Evolutionary conservation across 2,113 vertebrate genomes (phyloP).

Genomic region (Castor canadensis): DNA sequence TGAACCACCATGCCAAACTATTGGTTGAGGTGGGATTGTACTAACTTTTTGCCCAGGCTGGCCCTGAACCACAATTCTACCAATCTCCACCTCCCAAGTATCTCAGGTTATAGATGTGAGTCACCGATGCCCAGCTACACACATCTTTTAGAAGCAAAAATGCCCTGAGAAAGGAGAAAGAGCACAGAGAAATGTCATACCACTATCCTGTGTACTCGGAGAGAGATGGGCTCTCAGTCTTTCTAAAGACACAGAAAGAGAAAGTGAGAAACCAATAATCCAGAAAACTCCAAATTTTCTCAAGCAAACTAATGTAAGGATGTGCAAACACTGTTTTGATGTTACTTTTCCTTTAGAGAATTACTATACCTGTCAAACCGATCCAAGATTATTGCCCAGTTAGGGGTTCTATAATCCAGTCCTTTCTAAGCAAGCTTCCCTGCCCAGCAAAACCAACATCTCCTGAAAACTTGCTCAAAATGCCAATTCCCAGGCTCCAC

Average conservation of each 20-base stretch:
- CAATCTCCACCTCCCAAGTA: no score
- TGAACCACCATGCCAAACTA: no score
- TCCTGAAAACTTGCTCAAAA: background rate
- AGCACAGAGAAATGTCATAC: background rate
- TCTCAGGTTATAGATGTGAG: background rate
- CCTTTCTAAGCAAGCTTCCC: background rate
- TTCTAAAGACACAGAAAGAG: background rate
- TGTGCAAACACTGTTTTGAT: background rate
- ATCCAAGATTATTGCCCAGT: background rate
- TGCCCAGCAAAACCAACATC: background rate
- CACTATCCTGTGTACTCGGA: background rate
- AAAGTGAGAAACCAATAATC: background rate
- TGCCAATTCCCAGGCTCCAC: background rate
- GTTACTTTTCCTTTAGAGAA: background rate
- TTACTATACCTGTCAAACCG: background rate
- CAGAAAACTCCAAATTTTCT: background rate
- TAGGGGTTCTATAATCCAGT: background rate
- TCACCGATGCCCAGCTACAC: no score
- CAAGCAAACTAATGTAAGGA: background rate
- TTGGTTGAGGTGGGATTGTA: no score
- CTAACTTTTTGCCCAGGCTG: no score
- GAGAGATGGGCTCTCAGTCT: background rate
- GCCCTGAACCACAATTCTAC: no score
- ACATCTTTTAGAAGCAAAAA: background rate
- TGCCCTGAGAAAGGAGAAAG: background rate